phyloP scores from a whole-genome alignment of 2,888 invertebrate genomes.

The Gryllus longicercus region DNA sequence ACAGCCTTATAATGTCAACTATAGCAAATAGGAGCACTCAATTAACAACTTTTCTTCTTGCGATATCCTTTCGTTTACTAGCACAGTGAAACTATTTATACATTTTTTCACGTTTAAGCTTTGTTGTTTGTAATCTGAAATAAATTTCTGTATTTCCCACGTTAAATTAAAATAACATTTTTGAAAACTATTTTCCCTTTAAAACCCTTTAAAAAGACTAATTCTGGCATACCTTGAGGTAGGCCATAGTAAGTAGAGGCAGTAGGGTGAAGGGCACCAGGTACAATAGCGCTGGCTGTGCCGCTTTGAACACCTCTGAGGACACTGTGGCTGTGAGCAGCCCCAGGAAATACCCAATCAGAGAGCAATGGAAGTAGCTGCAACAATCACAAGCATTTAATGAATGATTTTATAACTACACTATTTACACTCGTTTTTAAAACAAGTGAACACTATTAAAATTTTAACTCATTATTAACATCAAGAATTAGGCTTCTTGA shows the following conservation, averaged over 20 bases:
- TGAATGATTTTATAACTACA: not conserved
- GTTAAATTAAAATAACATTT: too few species aligned
- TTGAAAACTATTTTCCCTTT: too few species aligned
- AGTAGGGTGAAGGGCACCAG: conserved; percentile 95
- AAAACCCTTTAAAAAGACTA: too few species aligned
- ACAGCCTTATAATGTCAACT: not conserved
- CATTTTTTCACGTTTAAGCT: too few species aligned
- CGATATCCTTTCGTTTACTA: too few species aligned
- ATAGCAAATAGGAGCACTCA: too few species aligned
- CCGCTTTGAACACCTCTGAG: conserved; percentile 96
- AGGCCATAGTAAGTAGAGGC: conserved; percentile 95
- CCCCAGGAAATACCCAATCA: conserved; percentile 95
- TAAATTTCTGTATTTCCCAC: too few species aligned
- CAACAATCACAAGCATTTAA: conserved; percentile 19
- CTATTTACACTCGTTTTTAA: not conserved
- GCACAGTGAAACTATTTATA: too few species aligned
- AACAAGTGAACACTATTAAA: not conserved
- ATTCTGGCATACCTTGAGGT: conserved; percentile 72
- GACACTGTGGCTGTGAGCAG: conserved; percentile 95
- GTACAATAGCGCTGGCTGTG: conserved; percentile 94
- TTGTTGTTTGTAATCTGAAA: too few species aligned
- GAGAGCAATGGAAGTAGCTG: conserved; percentile 97
- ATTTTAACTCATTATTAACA: too few species aligned
- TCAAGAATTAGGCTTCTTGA: too few species aligned
- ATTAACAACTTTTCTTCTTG: too few species aligned